Evolutionary conservation across 1,140 invertebrate genomes (phyloP).

Genomic region (Bombus superbus): DNA sequence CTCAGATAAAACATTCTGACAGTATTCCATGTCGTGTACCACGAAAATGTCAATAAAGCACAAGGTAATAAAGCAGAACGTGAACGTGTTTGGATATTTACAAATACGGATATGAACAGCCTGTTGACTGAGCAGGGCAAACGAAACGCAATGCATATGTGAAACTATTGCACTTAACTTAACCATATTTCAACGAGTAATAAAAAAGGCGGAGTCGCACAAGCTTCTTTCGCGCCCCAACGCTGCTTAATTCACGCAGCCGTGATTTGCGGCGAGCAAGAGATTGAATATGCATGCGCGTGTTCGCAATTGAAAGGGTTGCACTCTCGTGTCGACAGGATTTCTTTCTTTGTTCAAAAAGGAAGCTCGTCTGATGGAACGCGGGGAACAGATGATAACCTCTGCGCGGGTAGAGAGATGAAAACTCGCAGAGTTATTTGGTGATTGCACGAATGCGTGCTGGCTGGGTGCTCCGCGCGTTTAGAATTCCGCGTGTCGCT

Average conservation of each 20-base stretch:
- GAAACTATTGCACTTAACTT: background rate
- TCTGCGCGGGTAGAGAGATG: background rate
- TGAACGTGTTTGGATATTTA: background rate
- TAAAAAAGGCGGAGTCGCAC: slow-evolving; percentile 2
- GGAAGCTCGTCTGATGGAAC: background rate
- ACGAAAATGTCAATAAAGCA: too few species aligned
- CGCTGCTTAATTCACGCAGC: slow-evolving; percentile 7
- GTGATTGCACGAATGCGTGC: background rate
- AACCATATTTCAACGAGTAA: background rate
- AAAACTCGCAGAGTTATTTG: slow-evolving; percentile 5
- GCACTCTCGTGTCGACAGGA: background rate
- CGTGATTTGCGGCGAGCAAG: slow-evolving; percentile 5
- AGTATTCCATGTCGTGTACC: too few species aligned
- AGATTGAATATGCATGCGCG: slow-evolving; percentile 20
- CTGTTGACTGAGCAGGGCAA: background rate
- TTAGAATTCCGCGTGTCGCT: slow-evolving; percentile 10
- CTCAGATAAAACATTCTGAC: too few species aligned
- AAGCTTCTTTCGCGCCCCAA: slow-evolving; percentile 4
- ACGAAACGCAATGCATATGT: background rate
- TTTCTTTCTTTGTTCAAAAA: background rate
- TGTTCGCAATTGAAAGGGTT: slow-evolving; percentile 6
- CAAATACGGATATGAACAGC: background rate
- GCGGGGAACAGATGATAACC: background rate
- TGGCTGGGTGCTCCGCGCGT: background rate
- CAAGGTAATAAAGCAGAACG: too few species aligned